Evolutionary conservation across 2,888 invertebrate genomes (phyloP), one percentile per base, ranked within the genome.

Genomic region (Alviniconcha strummeri): DNA sequence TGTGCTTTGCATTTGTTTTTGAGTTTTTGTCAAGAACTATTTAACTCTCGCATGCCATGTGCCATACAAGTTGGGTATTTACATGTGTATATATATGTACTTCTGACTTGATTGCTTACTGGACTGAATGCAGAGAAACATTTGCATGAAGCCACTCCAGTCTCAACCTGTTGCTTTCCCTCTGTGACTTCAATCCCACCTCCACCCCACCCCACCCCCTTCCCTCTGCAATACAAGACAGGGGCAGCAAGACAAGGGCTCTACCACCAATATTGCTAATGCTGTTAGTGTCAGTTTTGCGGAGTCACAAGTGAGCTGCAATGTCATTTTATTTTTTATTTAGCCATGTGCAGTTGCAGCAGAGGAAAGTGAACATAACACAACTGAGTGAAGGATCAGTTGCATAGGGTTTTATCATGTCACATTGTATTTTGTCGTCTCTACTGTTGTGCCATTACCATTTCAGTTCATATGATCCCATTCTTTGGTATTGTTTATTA

Each of bases 361-460:
- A 36, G 36, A 36, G 36, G 36, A 36, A 36, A 36, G 36, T 36
- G 36, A 36, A 36, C 36, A 36, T 36, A 36, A 36, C 36, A 36
- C 36, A 36, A 36, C 36, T 36, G 36, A 36, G 36, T 36, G 36
- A 36, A 1, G 36, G 36, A 36, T 36, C 36, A 36, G 3, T 36
- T 36, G 36, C 36, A 13, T 11, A 60, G 60, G 13, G 60, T 60
- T 4, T 17, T 64, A n/a, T 78, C 78, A 78, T 78, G 55, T 78
- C 78, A 78, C 64, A 15, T 78, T 60, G 64, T 78, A 8, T 76
- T 78, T 64, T 15, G 13, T 78, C 78, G 64, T 78, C 36, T 78
- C 78, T 78, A 8, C 64, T 52, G 52, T 64, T 64, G 78, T 78
- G 78, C 78, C 78, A 78, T 78, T 78, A 78, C 78, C 78, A 78